phyloP scores from a whole-genome alignment of 2,113 vertebrate genomes.

The Ammodytes dubius region DNA sequence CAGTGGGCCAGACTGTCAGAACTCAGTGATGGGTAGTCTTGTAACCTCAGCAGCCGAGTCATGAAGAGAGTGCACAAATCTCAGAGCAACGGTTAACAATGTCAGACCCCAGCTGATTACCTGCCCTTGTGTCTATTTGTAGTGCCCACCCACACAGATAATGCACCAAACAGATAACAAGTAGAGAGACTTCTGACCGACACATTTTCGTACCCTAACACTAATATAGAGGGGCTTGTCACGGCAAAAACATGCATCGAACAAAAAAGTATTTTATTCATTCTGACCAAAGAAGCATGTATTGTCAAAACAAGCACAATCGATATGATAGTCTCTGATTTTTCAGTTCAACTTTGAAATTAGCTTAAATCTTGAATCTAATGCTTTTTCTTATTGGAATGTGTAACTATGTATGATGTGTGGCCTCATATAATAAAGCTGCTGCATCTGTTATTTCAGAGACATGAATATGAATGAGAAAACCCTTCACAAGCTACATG shows the following conservation, averaged over 20 bases:
- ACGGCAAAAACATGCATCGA: too few species aligned
- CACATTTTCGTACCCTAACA: not conserved
- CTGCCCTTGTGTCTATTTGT: not conserved
- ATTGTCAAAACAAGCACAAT: not conserved
- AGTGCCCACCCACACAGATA: not conserved
- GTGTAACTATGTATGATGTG: conserved; percentile 3
- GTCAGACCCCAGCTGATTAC: not conserved
- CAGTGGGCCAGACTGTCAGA: not conserved
- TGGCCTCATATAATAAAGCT: conserved; percentile 3
- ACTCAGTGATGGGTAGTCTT: too few species aligned
- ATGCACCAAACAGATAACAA: not conserved
- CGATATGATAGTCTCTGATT: not conserved
- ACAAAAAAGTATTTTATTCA: not conserved
- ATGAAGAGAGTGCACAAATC: not conserved
- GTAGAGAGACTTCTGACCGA: not conserved
- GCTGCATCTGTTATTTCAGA: conserved; percentile 5
- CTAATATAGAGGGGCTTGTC: not conserved
- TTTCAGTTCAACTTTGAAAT: not conserved
- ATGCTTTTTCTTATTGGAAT: not conserved
- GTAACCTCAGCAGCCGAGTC: not conserved
- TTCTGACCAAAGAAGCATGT: not conserved
- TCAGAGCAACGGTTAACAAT: not conserved
- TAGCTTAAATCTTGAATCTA: not conserved
- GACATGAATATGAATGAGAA: conserved; percentile 20
- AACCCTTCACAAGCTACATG: conserved; percentile 1